A percentile compares a stretch with the other conserved stretches of the same genome.
Conservation (phyloP, 2,888 invertebrate species). For the Phyto melanocephala region DNA sequence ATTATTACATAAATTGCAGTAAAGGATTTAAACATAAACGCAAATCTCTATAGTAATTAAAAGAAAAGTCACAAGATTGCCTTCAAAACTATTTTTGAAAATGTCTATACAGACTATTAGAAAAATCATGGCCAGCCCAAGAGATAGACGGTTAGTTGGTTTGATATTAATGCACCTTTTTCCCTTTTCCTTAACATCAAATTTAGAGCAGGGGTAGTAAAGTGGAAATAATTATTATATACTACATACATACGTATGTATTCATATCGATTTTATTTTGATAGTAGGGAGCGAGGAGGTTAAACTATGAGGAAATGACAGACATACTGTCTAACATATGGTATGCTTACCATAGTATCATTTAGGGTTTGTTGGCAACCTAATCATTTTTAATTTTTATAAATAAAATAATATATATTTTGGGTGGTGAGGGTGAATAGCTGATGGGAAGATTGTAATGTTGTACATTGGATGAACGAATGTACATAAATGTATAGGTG, state of each 20-base stretch:
- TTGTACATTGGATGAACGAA: background rate
- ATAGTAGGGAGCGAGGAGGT: background rate
- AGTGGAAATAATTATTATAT: slow-evolving; percentile 37
- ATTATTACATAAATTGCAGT: background rate
- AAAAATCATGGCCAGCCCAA: no score
- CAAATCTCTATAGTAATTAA: no score
- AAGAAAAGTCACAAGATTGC: no score
- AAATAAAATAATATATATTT: background rate
- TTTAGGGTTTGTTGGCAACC: no score
- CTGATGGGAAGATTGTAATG: background rate
- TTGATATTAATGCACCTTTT: background rate
- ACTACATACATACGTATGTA: no score
- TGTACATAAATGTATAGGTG: background rate
- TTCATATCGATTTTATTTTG: slow-evolving; percentile 31
- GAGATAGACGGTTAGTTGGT: no score
- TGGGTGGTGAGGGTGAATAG: background rate
- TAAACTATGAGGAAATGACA: background rate
- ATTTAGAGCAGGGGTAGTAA: slow-evolving; percentile 38
- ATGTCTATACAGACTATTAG: no score
- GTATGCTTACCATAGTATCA: background rate
- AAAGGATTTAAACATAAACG: no score
- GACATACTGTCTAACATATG: background rate
- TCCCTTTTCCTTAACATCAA: background rate
- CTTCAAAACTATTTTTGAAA: no score
- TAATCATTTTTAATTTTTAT: background rate